Evolutionary conservation across 2,113 vertebrate genomes (phyloP).

Genomic region (Perccottus glenii): DNA sequence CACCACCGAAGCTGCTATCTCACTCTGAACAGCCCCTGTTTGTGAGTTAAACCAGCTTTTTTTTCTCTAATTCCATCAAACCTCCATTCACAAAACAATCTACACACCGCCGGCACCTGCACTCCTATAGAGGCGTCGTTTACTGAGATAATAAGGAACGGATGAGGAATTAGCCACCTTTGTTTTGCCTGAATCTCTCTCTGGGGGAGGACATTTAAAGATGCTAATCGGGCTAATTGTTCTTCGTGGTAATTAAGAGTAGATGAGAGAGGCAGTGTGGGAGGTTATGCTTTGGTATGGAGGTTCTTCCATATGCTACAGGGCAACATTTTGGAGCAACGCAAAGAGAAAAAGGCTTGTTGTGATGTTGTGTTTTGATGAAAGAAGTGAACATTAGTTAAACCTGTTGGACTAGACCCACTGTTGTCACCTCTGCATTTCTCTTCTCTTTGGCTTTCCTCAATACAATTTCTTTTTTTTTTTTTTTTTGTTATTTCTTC

Average conservation of each 20-base stretch:
- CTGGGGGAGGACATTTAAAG: constrained; percentile 54
- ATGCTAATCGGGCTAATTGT: constrained; percentile 73
- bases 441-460: too few relatives aligned
- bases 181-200: constrained; percentile 57
- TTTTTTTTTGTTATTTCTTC: too few relatives aligned
- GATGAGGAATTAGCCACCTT: constrained; percentile 64
- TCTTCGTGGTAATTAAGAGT: constrained; percentile 59
- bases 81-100: constrained; percentile 57
- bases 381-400: too few relatives aligned
- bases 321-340: too few relatives aligned
- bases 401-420: too few relatives aligned
- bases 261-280: constrained; percentile 42
- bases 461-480: too few relatives aligned
- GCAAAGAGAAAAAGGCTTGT: too few relatives aligned
- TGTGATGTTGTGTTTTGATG: too few relatives aligned
- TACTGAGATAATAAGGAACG: constrained; percentile 60
- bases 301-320: not conserved
- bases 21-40: constrained; percentile 39
- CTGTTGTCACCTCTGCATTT: too few relatives aligned
- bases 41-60: constrained; percentile 39
- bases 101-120: constrained; percentile 47
- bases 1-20: constrained; percentile 57
- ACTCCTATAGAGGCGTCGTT: constrained; percentile 52
- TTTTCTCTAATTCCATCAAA: constrained; percentile 64
- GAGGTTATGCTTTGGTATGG: constrained; percentile 42